These are phyloP conservation scores for Nautilus pompilius DNA, from an alignment of 1,140 invertebrate species.

Conservation along the genomic window DNA sequence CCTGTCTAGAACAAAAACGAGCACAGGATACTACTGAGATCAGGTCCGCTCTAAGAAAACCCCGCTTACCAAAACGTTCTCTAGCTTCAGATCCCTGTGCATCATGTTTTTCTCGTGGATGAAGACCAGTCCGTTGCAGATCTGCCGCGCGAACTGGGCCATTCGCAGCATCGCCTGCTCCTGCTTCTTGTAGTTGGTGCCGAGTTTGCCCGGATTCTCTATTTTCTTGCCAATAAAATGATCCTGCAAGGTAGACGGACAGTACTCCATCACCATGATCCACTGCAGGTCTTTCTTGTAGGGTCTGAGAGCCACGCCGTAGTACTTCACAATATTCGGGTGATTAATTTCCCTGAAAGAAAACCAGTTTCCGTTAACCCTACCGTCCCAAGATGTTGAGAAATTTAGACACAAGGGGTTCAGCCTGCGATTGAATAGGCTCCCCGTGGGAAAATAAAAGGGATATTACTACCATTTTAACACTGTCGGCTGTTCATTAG, in stretches of 20 bases:
- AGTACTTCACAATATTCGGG: conserved; percentile 36
- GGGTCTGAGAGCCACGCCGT: conserved; percentile 19
- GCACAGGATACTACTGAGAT: background rate
- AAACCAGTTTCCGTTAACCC: too few species aligned
- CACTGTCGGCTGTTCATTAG: too few species aligned
- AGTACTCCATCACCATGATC: conserved; percentile 44
- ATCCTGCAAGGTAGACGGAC: conserved; percentile 30
- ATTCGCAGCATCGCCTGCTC: conserved; percentile 23
- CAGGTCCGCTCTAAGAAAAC: background rate
- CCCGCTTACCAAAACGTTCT: conserved; percentile 45
- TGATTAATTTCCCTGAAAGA: conserved; percentile 14
- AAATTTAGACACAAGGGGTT: too few species aligned
- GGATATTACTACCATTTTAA: too few species aligned
- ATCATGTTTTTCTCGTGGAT: conserved; percentile 39
- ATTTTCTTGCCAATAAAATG: conserved; percentile 22
- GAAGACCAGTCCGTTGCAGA: conserved; percentile 32
- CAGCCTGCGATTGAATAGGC: too few species aligned
- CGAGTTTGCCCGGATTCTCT: conserved; percentile 12
- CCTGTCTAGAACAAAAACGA: background rate
- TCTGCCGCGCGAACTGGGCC: conserved; percentile 26
- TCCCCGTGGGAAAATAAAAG: too few species aligned
- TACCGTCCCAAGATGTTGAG: too few species aligned
- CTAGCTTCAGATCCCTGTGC: conserved; percentile 46
- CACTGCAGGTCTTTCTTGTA: conserved; percentile 19
- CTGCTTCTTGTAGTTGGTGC: conserved; percentile 9